phyloP scores from a whole-genome alignment of 2,797 vertebrate genomes.

The Novumbra hubbsi region DNA sequence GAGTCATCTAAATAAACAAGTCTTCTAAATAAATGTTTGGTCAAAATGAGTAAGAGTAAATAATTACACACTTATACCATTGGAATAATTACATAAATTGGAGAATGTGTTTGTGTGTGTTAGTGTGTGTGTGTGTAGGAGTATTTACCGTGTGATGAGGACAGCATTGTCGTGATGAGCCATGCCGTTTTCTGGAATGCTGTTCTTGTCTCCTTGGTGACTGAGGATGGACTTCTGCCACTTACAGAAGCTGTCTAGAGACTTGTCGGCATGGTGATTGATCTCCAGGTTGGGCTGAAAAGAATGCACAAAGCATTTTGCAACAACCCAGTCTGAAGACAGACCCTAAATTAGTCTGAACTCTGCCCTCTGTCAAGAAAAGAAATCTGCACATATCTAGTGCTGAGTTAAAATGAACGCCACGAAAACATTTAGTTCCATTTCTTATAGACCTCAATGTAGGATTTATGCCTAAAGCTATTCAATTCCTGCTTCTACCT shows the following conservation, averaged over 20 bases:
- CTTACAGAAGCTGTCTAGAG: conserved; percentile 99
- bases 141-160: conserved; percentile 94
- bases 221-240: conserved; percentile 99
- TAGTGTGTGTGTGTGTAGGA: background rate
- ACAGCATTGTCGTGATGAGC: conserved; percentile 99
- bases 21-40: background rate
- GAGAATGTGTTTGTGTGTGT: background rate
- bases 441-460: background rate
- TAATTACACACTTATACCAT: background rate
- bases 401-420: background rate
- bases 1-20: too few species aligned
- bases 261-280: conserved; percentile 99
- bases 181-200: conserved; percentile 97
- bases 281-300: conserved; percentile 96
- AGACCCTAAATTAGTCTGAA: background rate
- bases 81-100: background rate
- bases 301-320: conserved; percentile 69
- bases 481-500: too few species aligned
- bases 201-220: conserved; percentile 95
- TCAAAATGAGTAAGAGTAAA: background rate
- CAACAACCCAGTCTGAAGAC: background rate
- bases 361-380: background rate
- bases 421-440: background rate
- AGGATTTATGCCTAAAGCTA: background rate
- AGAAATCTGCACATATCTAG: background rate